A percentile compares a stretch with the other conserved stretches of the same genome.
These are phyloP conservation scores for Cinclus mexicanus DNA, from an alignment of 2,113 vertebrate species.

Conservation along the genomic window DNA sequence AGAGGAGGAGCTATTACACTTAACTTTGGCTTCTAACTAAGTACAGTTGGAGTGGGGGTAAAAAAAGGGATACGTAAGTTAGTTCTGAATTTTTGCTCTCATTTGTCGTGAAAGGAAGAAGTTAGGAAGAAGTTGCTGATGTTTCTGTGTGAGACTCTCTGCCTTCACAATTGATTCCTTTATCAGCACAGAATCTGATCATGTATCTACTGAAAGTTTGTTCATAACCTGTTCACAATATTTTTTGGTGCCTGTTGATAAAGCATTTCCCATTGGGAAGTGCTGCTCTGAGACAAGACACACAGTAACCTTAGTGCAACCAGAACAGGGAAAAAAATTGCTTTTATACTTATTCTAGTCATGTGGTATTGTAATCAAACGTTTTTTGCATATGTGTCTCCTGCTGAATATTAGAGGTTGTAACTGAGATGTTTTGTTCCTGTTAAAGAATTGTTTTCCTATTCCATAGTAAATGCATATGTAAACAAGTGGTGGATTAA, in stretches of 20 bases:
- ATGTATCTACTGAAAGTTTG: neutral
- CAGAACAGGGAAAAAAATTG: neutral
- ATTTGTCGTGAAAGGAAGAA: neutral
- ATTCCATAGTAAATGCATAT: neutral
- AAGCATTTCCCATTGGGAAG: neutral
- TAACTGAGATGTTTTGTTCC: neutral
- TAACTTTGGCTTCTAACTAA: neutral
- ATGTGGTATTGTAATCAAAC: neutral
- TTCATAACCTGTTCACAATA: neutral
- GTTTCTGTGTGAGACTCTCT: neutral
- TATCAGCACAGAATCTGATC: neutral
- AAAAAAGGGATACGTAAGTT: neutral
- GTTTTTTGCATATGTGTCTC: neutral
- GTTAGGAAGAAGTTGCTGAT: neutral
- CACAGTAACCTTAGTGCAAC: neutral
- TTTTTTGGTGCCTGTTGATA: neutral
- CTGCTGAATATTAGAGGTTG: neutral
- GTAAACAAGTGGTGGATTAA: neutral
- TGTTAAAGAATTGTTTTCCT: neutral
- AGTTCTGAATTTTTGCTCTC: neutral
- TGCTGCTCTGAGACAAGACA: neutral
- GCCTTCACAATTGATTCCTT: neutral
- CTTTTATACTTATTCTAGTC: neutral
- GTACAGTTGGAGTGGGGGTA: neutral
- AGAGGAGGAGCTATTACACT: neutral